Percentiles rank a stretch among this genome's conserved stretches.
Conservation (phyloP, 2,797 vertebrate species). For the Crenuchus spilurus region DNA sequence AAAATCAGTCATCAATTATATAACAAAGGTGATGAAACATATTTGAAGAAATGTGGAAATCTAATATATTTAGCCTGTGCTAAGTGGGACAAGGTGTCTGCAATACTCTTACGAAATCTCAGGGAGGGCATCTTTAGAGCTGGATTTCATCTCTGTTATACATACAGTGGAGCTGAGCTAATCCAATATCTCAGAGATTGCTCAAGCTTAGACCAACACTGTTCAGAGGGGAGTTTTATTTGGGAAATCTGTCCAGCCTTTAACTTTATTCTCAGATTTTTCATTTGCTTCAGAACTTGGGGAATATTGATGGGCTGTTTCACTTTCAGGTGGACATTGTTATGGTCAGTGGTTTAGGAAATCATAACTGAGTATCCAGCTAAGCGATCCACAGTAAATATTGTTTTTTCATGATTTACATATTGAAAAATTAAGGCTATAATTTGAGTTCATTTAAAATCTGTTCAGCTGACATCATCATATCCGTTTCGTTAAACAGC, state of each 20-base stretch:
- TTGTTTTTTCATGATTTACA: not conserved
- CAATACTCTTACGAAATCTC: constrained; percentile 16
- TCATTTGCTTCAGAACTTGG: not conserved
- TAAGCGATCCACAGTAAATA: not conserved
- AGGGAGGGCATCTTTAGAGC: not conserved
- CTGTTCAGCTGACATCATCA: too few relatives aligned
- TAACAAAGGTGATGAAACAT: not conserved
- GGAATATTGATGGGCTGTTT: constrained; percentile 7
- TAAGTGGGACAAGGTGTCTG: constrained; percentile 13
- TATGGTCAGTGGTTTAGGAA: not conserved
- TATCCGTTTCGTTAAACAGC: too few relatives aligned
- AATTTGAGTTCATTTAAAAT: too few relatives aligned
- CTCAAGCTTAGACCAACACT: constrained; percentile 21
- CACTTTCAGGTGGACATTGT: not conserved
- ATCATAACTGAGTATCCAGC: not conserved
- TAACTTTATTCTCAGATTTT: not conserved
- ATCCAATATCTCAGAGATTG: constrained; percentile 17
- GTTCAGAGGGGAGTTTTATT: constrained; percentile 3
- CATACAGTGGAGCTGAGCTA: not conserved
- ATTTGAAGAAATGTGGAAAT: not conserved
- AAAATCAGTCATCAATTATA: not conserved
- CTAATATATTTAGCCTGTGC: not conserved
- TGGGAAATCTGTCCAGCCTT: constrained; percentile 8
- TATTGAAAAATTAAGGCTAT: too few relatives aligned
- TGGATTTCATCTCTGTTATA: not conserved